phyloP scores from a whole-genome alignment of 2,888 invertebrate species.

The Nephrotoma appendiculata region DNA sequence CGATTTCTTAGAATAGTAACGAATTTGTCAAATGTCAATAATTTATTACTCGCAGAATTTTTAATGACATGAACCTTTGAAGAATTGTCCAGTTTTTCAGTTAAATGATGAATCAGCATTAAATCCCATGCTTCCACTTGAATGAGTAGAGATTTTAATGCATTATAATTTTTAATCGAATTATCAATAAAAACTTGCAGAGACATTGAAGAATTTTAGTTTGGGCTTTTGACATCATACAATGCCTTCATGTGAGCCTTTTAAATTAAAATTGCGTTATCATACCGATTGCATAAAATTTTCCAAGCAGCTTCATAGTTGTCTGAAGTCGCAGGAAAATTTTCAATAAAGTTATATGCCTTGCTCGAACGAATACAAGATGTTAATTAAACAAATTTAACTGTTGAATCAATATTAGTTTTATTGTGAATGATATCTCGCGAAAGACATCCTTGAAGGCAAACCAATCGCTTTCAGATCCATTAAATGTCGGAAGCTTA shows the following conservation, averaged over 20 bases:
- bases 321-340: too few relatives aligned
- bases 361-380: too few relatives aligned
- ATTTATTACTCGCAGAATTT: too few relatives aligned
- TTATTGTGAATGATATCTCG: neutral
- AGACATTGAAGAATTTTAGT: neutral
- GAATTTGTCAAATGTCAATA: neutral
- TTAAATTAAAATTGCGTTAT: neutral
- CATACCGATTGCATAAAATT: too few relatives aligned
- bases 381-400: neutral
- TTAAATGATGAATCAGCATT: too few relatives aligned
- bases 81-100: neutral
- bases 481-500: too few relatives aligned
- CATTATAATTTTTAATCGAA: neutral
- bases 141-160: too few relatives aligned
- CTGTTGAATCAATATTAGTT: neutral
- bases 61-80: neutral
- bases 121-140: too few relatives aligned
- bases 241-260: neutral
- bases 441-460: neutral
- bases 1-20: neutral
- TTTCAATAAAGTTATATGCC: too few relatives aligned
- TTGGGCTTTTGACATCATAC: neutral
- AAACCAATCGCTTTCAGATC: neutral
- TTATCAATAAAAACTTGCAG: neutral
- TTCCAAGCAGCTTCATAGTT: neutral